Conservation (phyloP, 2,797 vertebrate genomes). For the Pipistrellus nathusii region DNA sequence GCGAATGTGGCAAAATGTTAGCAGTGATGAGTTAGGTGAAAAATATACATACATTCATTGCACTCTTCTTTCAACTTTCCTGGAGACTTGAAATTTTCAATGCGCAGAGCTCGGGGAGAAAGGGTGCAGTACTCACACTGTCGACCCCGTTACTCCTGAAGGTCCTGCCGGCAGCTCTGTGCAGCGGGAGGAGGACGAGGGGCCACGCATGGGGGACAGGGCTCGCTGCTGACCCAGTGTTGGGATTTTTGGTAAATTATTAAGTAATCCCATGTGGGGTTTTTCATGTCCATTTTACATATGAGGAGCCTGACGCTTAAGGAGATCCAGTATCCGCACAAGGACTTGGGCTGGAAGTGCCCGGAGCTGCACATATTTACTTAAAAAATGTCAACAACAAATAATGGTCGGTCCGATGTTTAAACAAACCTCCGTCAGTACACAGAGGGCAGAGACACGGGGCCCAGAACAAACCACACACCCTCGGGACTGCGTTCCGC, state of each 20-base stretch:
- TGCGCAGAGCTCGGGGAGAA: background rate
- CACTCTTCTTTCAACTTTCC: background rate
- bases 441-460: conserved; percentile 71
- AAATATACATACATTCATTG: background rate
- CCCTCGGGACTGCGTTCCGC: too few relatives aligned
- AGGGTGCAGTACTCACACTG: background rate
- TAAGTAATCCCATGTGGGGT: background rate
- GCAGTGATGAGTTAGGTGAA: background rate
- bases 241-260: background rate
- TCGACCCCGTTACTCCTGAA: conserved; percentile 67
- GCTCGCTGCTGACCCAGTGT: background rate
- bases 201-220: background rate
- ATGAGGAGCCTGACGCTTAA: background rate
- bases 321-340: background rate
- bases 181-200: background rate
- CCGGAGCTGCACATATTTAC: conserved; percentile 56
- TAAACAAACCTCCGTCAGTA: conserved; percentile 77
- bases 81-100: background rate
- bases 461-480: conserved; percentile 64
- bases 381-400: conserved; percentile 44
- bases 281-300: background rate
- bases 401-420: conserved; percentile 59
- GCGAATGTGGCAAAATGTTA: background rate
- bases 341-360: background rate
- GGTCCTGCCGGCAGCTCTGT: conserved; percentile 14